Conservation (phyloP, 2,888 invertebrate species). For the Tolmerus cingulatus region DNA sequence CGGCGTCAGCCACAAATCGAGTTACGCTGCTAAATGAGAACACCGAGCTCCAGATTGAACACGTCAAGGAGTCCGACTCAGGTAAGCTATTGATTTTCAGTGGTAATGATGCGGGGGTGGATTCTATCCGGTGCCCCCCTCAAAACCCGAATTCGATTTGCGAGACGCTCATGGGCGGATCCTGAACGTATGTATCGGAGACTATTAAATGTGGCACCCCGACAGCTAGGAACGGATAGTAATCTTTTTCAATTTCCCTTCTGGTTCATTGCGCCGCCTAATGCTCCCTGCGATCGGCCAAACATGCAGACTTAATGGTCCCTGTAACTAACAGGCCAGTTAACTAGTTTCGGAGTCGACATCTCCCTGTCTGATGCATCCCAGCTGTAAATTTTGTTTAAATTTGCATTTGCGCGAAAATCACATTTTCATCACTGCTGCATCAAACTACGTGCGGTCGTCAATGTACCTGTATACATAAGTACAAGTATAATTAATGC, state of each 20-base stretch:
- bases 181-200: background rate
- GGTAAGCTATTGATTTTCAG: constrained; percentile 59
- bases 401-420: background rate
- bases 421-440: background rate
- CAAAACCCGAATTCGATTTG: background rate
- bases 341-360: background rate
- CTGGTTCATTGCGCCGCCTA: background rate
- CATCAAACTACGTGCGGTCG: background rate
- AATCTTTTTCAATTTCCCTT: constrained; percentile 26
- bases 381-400: background rate
- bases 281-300: background rate
- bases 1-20: constrained; percentile 65
- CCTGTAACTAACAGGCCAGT: constrained; percentile 1
- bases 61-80: constrained; percentile 73
- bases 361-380: background rate
- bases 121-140: background rate
- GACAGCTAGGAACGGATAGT: background rate
- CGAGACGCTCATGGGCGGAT: background rate
- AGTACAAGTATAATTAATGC: too few species aligned
- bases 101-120: background rate
- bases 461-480: too few species aligned
- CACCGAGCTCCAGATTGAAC: constrained; percentile 70
- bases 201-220: background rate
- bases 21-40: constrained; percentile 68
- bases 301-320: constrained; percentile 8